These are phyloP conservation scores for Alcis repandata DNA, from an alignment of 2,888 invertebrate genomes.

Conservation along the genomic window DNA sequence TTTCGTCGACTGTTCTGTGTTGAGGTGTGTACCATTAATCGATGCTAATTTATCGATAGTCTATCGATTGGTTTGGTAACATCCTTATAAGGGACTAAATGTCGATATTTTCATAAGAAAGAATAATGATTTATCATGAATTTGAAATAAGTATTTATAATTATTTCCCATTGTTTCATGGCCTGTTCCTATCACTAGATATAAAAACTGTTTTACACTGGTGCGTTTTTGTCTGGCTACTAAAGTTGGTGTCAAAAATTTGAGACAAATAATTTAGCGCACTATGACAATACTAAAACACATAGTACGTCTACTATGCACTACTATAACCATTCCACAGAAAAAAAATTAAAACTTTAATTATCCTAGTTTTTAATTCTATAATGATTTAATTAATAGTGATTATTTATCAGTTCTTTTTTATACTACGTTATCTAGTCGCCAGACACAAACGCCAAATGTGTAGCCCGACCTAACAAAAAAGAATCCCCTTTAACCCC, in stretches of 20 bases:
- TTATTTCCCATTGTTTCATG: conserved; percentile 75
- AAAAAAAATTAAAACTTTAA: too few species aligned
- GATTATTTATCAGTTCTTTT: neutral
- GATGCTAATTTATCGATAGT: too few species aligned
- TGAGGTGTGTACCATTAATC: too few species aligned
- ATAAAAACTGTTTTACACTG: conserved; percentile 46
- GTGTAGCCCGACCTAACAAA: conserved; percentile 33
- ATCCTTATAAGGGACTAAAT: conserved; percentile 64
- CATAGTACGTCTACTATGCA: too few species aligned
- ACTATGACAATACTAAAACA: neutral
- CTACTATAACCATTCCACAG: too few species aligned
- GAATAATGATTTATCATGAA: conserved; percentile 62
- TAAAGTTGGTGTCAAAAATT: conserved; percentile 7
- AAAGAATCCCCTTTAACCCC: conserved; percentile 59
- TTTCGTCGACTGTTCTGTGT: too few species aligned
- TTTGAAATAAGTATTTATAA: conserved; percentile 74
- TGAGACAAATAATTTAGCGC: neutral
- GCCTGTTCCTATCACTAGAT: conserved; percentile 79
- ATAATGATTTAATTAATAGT: neutral
- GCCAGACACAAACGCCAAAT: conserved; percentile 27
- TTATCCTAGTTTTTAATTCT: too few species aligned
- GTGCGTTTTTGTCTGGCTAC: conserved; percentile 35
- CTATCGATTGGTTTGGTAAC: too few species aligned
- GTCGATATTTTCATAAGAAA: conserved; percentile 60
- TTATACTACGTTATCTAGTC: conserved; percentile 7